Evolutionary conservation across 2,888 invertebrate species (phyloP), one percentile per base, ranked within the genome.

Genomic region (Acanthococcus lagerstroemiae): DNA sequence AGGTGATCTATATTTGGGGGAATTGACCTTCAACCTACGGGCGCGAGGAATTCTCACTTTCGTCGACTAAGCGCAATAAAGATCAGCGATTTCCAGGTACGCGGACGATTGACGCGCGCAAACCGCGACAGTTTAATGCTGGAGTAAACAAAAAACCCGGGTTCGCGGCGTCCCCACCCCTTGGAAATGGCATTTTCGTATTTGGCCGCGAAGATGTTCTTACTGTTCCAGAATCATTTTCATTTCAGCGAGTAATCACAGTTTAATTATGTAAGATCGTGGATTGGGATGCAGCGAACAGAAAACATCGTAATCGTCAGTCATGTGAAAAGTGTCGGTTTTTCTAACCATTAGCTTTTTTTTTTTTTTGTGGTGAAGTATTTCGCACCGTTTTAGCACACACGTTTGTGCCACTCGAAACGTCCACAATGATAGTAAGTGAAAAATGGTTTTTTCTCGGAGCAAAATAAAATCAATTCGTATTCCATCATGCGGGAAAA

Each of bases 201-300:
- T n/a, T n/a, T n/a, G 52, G 22, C 63, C 44, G 44, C 54, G 63
- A 63, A 63, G 63, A 63, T 63, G 63, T 17, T 63, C 27, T 54
- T 30, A n/a, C 25, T 21, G 44, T 37, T 37, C n/a, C 30, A 45
- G 26, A 58, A 45, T 58, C 58, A 45, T 58, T 57, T 46, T 46
- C 44, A 24, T 58, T 44, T 56, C 26, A 37, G 44, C 57, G 22
- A 26, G 17, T 57, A 30, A 44, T 46, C 46, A n/a, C 46, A 46
- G 45, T 58, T 6, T 12, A 44, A 58, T 58, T 58, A 58, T 58
- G 58, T 58, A 58, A 58, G 58, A 58, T 3, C 26, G 7, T 2
- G 46, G 26, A 26, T 26, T 46, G 45, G 25, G 24, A 15, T 37
- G n/a, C n/a, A 37, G n/a, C 37, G 37, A 15, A 15, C n/a, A 37